phyloP scores from a whole-genome alignment of 2,113 vertebrate species.

The Odocoileus hemionus region DNA sequence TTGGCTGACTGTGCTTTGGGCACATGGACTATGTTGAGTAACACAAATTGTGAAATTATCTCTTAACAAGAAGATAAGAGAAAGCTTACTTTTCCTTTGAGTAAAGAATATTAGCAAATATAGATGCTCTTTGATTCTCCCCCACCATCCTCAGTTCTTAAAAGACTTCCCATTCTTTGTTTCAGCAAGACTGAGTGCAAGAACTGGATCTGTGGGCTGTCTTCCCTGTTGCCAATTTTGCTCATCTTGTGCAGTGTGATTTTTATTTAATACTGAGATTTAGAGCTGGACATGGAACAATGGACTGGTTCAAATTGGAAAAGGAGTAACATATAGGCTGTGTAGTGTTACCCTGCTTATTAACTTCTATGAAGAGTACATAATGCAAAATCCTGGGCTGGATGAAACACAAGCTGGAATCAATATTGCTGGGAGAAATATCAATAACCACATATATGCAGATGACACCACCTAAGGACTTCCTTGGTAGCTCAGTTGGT shows the following conservation, averaged over 20 bases:
- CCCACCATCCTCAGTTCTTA: not conserved
- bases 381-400: not conserved
- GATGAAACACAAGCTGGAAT: not conserved
- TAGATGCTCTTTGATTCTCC: not conserved
- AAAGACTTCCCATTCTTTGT: not conserved
- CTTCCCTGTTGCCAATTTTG: not conserved
- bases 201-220: not conserved
- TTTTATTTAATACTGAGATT: not conserved
- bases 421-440: not conserved
- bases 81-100: not conserved
- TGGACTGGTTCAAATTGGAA: not conserved
- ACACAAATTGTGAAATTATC: not conserved
- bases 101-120: not conserved
- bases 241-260: not conserved
- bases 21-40: not conserved
- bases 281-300: not conserved
- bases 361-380: not conserved
- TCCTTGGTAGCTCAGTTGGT: not conserved
- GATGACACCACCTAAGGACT: not conserved
- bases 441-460: not conserved
- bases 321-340: not conserved
- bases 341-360: not conserved
- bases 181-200: not conserved
- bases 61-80: not conserved
- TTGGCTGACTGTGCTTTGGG: not conserved